phyloP scores from a whole-genome alignment of 2,888 invertebrate genomes.

The Agrochola circellaris region DNA sequence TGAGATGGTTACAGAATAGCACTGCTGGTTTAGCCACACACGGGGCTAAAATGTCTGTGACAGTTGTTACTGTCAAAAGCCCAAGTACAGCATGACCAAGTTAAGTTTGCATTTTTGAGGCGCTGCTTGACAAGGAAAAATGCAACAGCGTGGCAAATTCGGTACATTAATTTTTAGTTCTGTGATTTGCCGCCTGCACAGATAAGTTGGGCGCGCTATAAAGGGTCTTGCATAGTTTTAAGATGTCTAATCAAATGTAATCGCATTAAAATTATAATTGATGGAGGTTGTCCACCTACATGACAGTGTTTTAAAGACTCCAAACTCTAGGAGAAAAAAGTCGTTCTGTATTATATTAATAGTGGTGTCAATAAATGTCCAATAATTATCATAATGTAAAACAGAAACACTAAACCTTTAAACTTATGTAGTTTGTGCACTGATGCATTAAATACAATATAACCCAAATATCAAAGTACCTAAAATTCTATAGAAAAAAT shows the following conservation, averaged over 20 bases:
- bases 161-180: too few species aligned
- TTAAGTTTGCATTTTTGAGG: too few species aligned
- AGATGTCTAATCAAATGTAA: not conserved
- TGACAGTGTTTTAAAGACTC: too few species aligned
- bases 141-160: too few species aligned
- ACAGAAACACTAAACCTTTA: not conserved
- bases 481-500: constrained; percentile 37
- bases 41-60: too few species aligned
- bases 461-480: not conserved
- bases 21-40: too few species aligned
- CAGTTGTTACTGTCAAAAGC: not conserved
- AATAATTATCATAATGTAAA: not conserved
- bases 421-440: not conserved
- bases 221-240: not conserved
- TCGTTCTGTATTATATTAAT: not conserved
- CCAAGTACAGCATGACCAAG: too few species aligned
- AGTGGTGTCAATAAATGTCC: not conserved
- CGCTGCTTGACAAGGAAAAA: too few species aligned
- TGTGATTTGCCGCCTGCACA: too few species aligned
- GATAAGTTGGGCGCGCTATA: too few species aligned
- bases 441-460: not conserved
- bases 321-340: too few species aligned
- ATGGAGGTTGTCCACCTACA: not conserved
- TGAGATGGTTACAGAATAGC: too few species aligned
- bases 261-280: not conserved